Conservation (phyloP, 2,888 invertebrate species). For the Carpatolechia fugitivella region DNA sequence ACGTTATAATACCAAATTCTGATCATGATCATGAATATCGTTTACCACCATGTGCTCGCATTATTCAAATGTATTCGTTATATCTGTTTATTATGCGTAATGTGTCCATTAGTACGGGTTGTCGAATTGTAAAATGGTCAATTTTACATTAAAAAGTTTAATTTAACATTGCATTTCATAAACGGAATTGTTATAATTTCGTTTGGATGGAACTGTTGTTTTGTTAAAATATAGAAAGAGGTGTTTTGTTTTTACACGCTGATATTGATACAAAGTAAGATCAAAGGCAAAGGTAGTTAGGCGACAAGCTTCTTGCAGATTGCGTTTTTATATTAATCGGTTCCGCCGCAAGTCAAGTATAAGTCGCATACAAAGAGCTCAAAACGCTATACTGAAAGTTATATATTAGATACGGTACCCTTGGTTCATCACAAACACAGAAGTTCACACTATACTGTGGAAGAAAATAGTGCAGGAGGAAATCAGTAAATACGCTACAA, state of each 20-base stretch:
- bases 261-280: too few species aligned
- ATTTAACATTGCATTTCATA: background rate
- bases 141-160: slow-evolving; percentile 1
- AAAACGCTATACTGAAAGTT: too few species aligned
- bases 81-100: slow-evolving; percentile 14
- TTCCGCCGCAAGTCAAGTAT: too few species aligned
- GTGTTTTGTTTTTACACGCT: too few species aligned
- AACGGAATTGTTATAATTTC: background rate
- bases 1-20: background rate
- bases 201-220: background rate
- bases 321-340: slow-evolving; percentile 6
- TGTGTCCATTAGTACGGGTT: slow-evolving; percentile 10
- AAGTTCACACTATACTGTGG: too few species aligned
- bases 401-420: too few species aligned
- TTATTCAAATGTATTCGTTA: slow-evolving; percentile 11
- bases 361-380: too few species aligned
- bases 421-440: too few species aligned
- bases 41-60: slow-evolving; percentile 6
- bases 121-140: slow-evolving; percentile 13
- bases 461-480: too few species aligned
- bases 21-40: background rate
- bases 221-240: background rate
- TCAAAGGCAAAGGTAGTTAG: background rate
- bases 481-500: too few species aligned
- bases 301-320: slow-evolving; percentile 4